Conservation (phyloP, 2,113 vertebrate genomes). For the Nesospiza acunhae region DNA sequence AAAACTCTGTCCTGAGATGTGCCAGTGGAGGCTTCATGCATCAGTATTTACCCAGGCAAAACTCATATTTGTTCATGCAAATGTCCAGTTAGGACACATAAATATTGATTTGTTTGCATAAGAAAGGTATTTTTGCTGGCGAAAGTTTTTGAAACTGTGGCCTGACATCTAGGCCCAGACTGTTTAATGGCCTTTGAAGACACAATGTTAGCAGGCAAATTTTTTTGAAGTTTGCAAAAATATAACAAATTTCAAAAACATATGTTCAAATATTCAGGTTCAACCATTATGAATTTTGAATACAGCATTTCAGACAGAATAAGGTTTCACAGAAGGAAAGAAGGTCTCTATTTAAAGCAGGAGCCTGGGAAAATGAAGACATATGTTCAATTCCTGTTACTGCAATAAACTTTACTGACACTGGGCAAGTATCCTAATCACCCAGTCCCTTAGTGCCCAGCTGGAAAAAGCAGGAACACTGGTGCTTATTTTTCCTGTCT, state of each 20-base stretch:
- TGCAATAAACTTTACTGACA: slow-evolving; percentile 14
- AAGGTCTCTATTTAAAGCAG: neutral
- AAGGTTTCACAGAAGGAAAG: slow-evolving; percentile 19
- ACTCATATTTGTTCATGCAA: slow-evolving; percentile 57
- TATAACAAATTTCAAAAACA: neutral
- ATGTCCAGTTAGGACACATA: slow-evolving; percentile 41
- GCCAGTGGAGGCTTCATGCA: neutral
- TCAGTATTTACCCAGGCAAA: slow-evolving; percentile 40
- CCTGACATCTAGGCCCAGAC: neutral
- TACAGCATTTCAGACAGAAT: slow-evolving; percentile 21
- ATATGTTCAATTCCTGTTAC: neutral
- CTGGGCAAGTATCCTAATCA: neutral
- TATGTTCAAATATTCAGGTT: neutral
- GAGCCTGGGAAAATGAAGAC: slow-evolving; percentile 18
- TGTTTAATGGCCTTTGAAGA: slow-evolving; percentile 9
- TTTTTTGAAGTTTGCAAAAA: neutral
- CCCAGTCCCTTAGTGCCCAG: neutral
- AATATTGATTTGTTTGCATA: slow-evolving; percentile 48
- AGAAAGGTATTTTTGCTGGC: slow-evolving; percentile 54
- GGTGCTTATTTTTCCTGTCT: slow-evolving; percentile 35
- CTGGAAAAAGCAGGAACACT: neutral
- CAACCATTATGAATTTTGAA: neutral
- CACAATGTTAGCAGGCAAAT: neutral
- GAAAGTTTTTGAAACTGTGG: slow-evolving; percentile 6
- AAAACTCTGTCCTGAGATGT: neutral